Percentiles rank a stretch among this genome's conserved stretches.
Evolutionary conservation across 2,888 invertebrate genomes (phyloP).

Genomic region (Ophonus ardosiacus): DNA sequence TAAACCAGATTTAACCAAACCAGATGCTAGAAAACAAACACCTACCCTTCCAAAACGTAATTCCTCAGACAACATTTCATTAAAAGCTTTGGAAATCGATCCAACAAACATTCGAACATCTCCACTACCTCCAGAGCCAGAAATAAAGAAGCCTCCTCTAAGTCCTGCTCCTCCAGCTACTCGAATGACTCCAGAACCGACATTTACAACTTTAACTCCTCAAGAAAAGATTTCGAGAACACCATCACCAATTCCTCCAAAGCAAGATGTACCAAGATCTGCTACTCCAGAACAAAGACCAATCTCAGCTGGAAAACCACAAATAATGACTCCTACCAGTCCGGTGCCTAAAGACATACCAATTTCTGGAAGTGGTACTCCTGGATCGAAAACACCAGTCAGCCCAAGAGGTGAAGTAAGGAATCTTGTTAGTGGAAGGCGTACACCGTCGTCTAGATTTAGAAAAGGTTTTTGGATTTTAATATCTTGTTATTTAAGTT

Average conservation of each 20-base stretch:
- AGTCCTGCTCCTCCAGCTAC: constrained; percentile 1
- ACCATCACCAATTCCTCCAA: constrained; percentile 33
- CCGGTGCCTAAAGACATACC: constrained; percentile 14
- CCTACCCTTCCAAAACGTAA: constrained; percentile 40
- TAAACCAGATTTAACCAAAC: constrained; percentile 42
- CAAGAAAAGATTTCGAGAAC: constrained; percentile 47
- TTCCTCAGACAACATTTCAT: constrained; percentile 47
- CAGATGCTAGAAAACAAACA: constrained; percentile 50
- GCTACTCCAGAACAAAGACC: constrained; percentile 28
- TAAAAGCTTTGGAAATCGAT: constrained; percentile 28
- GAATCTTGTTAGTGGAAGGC: constrained; percentile 44
- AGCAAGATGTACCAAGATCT: constrained; percentile 20
- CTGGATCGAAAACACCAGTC: neutral
- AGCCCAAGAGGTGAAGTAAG: constrained; percentile 47
- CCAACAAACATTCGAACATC: neutral
- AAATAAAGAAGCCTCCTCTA: constrained; percentile 33
- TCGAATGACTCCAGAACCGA: constrained; percentile 14
- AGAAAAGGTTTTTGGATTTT: constrained; percentile 47
- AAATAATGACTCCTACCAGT: constrained; percentile 7
- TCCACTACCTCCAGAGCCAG: constrained; percentile 28
- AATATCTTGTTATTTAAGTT: neutral
- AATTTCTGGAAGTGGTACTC: neutral
- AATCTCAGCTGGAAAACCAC: neutral
- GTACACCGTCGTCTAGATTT: constrained; percentile 44
- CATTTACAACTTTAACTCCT: constrained; percentile 26